Evolutionary conservation across 2,113 vertebrate species (phyloP), one percentile per base, ranked within the genome.

Genomic region (Baryphthengus martii): DNA sequence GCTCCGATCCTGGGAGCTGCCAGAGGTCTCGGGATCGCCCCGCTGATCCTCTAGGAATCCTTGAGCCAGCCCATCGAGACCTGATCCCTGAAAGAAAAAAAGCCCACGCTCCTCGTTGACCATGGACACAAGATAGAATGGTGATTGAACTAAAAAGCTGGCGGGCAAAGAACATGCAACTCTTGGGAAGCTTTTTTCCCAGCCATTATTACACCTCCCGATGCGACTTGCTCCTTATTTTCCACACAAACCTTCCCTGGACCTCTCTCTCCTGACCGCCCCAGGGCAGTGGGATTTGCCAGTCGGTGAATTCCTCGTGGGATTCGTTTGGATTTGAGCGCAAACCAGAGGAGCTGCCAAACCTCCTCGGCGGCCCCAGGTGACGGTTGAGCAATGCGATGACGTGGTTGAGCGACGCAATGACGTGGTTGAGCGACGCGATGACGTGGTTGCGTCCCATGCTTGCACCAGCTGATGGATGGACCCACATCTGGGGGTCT

Each of bases 271-370:
- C n/a, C 10, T 1, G 23, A 0, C 42, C 9, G 33, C 14, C 29
- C 78, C 0, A 4, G 20, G 23, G 31, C 56, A 28, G 19, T 0
- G 70, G 85, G 50, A 61, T 78, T 45, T 16, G 70, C 70, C 35
- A 68, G 77, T 73, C 12, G 0, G 11, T 5, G 68, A 50, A n/a
- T 47, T 72, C 16, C 2, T 47, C 0, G 0, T 0, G 11, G 71
- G n/a, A n/a, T n/a, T n/a, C 1, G 10, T 66, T 35, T 20, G 72
- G 47, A 49, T 53, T 18, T 5, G 2, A 44, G 50, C 79, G 37
- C 33, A 15, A 26, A 37, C 15, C 44, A 44, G 52, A 55, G 1
- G 15, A 88, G 56, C 50, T 78, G 65, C 74, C 28, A 11, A 42
- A 23, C 2, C 4, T n/a, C 50, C 59, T 1, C 17, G 49, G 63